phyloP scores from a whole-genome alignment of 2,888 invertebrate genomes.

The Omphaloscelis lunosa region DNA sequence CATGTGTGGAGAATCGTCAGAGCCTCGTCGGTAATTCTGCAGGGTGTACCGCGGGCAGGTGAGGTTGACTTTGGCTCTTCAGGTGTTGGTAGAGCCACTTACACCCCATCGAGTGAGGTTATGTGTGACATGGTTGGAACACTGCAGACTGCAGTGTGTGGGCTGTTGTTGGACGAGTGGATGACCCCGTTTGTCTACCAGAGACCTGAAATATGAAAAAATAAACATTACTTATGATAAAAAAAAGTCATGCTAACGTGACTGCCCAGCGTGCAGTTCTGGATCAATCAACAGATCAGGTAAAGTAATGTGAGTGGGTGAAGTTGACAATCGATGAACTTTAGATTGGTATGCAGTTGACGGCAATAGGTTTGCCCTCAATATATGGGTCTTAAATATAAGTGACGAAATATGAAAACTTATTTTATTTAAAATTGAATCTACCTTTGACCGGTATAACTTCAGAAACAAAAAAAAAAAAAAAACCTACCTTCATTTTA shows the following conservation, averaged over 20 bases:
- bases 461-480: too few relatives aligned
- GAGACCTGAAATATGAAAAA: not conserved
- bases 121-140: not conserved
- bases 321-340: too few relatives aligned
- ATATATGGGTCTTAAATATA: too few relatives aligned
- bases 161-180: too few relatives aligned
- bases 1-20: slow-evolving; percentile 20
- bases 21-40: slow-evolving; percentile 34
- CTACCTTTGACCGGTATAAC: too few relatives aligned
- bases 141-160: not conserved
- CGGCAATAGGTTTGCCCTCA: too few relatives aligned
- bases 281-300: not conserved
- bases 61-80: slow-evolving; percentile 43
- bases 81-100: slow-evolving; percentile 34
- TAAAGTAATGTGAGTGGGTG: not conserved
- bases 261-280: not conserved
- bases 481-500: too few relatives aligned
- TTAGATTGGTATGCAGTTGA: too few relatives aligned
- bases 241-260: not conserved
- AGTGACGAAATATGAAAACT: too few relatives aligned
- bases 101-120: slow-evolving; percentile 16
- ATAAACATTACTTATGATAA: not conserved
- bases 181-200: too few relatives aligned
- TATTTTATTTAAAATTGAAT: too few relatives aligned
- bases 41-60: slow-evolving; percentile 43